Base-by-base conservation (phyloP, 2,113 vertebrate genomes). In the Cyprichromis sp. region DNA sequence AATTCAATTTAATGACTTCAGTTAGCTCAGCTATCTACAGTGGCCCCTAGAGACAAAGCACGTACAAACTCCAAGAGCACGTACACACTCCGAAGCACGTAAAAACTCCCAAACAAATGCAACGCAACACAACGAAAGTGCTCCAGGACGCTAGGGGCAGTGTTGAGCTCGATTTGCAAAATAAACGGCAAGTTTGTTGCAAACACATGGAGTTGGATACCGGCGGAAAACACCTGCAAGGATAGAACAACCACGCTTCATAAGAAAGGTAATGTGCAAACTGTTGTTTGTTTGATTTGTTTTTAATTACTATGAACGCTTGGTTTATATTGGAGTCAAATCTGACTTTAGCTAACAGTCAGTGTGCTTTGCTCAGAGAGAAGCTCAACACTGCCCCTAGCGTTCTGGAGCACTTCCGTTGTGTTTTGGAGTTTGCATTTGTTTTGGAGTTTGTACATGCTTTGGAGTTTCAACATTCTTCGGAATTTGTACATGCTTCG, bases 401-500 rank as follows among this genome's bases (percentile, higher is more conserved):
- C 5, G 9, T 19, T 14, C 16, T 61, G 2, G 29, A 61, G 29
- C 57, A 3, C 16, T 61, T 61, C 29, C 8, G 16, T 61, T 61
- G 57, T 10, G 29, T 61, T 34, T 19, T 61, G 14, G 26, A 61
- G 26, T 61, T 61, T 61, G 26, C 14, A 54, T 54, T 24, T 54
- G 52, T 54, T 54, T 54, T 54, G n/a, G 53, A 54, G 53, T 54
- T 24, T 24, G 10, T 54, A 2, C 2, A 13, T 54, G 57, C 9
- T 17, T 10, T 17, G 26, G 57, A 31, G 14, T 31, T 61, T 61
- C 57, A 3, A 61, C 26, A 17, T 61, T 61, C 14, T 61, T 61
- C 0, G 14, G 6, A 54, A 54, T 54, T 54, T 54, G n/a, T 21
- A 21, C 1, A 0, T 24, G 24, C 24, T 24, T 24, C 1, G 24